Conservation (phyloP, 2,797 vertebrate species). For the Eurystomus glaucurus region DNA sequence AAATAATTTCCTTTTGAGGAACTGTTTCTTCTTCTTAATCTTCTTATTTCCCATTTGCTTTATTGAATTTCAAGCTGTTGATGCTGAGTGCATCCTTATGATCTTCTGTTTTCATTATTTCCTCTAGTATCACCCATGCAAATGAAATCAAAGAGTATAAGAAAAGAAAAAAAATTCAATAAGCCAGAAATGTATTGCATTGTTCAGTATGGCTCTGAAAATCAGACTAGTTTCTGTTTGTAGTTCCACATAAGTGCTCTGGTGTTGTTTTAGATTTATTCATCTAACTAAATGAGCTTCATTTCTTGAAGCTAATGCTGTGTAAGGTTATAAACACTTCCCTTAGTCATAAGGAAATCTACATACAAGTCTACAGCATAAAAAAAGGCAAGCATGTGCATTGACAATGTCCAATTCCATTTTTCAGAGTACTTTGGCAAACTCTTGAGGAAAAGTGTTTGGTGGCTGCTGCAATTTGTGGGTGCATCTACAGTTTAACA, state of each 20-base stretch:
- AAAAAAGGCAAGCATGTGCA: neutral
- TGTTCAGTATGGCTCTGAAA: neutral
- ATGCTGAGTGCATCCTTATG: neutral
- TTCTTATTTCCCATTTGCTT: neutral
- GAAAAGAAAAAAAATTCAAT: neutral
- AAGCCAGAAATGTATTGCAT: neutral
- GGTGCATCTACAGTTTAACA: neutral
- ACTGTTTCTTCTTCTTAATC: slow-evolving; percentile 4
- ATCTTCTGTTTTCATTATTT: neutral
- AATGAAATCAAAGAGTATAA: neutral
- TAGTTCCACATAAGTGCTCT: neutral
- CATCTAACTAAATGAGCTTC: neutral
- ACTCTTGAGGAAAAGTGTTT: neutral
- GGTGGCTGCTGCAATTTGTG: neutral
- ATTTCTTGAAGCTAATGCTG: neutral
- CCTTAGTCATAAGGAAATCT: neutral
- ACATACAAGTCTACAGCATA: neutral
- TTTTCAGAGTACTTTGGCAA: neutral
- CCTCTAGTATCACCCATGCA: neutral
- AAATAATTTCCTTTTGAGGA: slow-evolving; percentile 17
- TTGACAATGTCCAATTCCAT: neutral
- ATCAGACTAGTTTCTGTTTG: neutral
- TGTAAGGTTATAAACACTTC: neutral
- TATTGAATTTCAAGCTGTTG: neutral
- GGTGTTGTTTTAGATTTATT: neutral